Evolutionary conservation across 1,140 invertebrate genomes (phyloP).

Genomic region (Philopotamus ludificatus): DNA sequence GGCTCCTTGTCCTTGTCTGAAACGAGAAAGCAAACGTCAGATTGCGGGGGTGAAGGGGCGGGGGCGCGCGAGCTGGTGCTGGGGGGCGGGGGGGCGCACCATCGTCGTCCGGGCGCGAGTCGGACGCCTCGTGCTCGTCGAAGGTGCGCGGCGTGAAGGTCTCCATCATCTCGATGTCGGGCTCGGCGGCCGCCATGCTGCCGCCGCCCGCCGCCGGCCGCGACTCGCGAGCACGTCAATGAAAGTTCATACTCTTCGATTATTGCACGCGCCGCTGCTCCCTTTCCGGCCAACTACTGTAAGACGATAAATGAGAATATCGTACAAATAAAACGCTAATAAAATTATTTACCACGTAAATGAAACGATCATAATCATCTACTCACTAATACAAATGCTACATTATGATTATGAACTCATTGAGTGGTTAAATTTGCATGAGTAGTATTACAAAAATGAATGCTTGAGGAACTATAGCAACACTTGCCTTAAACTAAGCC

Average conservation of each 20-base stretch:
- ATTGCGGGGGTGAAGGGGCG: no score
- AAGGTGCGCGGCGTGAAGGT: slow-evolving; percentile 44
- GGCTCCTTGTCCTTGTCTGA: slow-evolving; percentile 39
- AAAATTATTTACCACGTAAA: no score
- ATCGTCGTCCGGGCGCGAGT: slow-evolving; percentile 51
- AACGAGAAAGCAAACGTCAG: slow-evolving; percentile 29
- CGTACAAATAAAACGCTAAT: no score
- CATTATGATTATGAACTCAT: no score
- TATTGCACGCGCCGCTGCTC: neutral
- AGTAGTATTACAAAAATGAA: no score
- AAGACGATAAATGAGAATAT: no score
- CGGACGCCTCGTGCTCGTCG: slow-evolving; percentile 45
- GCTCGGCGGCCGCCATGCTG: slow-evolving; percentile 43
- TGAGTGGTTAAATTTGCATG: no score
- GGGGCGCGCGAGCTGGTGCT: neutral
- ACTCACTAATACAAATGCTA: no score
- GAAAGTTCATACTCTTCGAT: slow-evolving; percentile 22
- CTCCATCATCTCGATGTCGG: slow-evolving; percentile 57
- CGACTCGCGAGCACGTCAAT: slow-evolving; percentile 12
- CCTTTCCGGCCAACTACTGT: no score
- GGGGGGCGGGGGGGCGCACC: slow-evolving; percentile 44
- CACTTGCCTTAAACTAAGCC: no score
- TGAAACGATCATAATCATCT: no score
- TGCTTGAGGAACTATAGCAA: no score
- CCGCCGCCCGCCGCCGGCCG: neutral